These are phyloP conservation scores for Hyperopisus bebe DNA, from an alignment of 2,113 vertebrate species.

Conservation along the genomic window DNA sequence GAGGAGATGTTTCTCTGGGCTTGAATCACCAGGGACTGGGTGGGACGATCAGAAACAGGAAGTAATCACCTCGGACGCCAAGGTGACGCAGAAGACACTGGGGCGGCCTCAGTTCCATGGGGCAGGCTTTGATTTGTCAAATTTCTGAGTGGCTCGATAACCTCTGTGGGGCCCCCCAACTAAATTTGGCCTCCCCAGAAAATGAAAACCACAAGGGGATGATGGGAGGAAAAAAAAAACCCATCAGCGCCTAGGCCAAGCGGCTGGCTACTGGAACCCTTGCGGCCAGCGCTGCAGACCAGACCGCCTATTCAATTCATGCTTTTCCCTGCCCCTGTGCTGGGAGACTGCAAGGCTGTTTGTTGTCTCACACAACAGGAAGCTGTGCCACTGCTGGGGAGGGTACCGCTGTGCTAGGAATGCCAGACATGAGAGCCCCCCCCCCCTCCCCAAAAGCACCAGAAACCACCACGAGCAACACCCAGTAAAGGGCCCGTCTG, in stretches of 20 bases:
- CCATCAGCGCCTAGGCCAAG: not conserved
- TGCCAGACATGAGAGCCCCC: not conserved
- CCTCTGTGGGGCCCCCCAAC: not conserved
- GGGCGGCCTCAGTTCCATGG: not conserved
- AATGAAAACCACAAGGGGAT: not conserved
- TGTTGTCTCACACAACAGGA: slow-evolving; percentile 2
- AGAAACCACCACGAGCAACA: not conserved
- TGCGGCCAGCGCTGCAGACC: not conserved
- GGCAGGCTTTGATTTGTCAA: not conserved
- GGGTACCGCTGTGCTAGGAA: not conserved
- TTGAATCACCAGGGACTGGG: not conserved
- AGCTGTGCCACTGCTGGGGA: slow-evolving; percentile 3
- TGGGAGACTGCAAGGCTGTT: not conserved
- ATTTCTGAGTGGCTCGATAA: too few relatives aligned
- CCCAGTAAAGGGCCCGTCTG: slow-evolving; percentile 32
- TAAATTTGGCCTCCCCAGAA: not conserved
- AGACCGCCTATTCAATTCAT: not conserved
- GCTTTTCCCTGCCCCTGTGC: not conserved
- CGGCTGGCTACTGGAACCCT: not conserved
- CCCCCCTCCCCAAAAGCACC: not conserved
- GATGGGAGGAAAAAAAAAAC: not conserved
- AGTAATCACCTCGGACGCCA: not conserved
- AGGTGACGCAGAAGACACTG: not conserved
- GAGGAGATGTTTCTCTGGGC: not conserved
- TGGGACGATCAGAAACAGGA: not conserved